Conservation (phyloP, 2,888 invertebrate species). For the Trilocha varians region DNA sequence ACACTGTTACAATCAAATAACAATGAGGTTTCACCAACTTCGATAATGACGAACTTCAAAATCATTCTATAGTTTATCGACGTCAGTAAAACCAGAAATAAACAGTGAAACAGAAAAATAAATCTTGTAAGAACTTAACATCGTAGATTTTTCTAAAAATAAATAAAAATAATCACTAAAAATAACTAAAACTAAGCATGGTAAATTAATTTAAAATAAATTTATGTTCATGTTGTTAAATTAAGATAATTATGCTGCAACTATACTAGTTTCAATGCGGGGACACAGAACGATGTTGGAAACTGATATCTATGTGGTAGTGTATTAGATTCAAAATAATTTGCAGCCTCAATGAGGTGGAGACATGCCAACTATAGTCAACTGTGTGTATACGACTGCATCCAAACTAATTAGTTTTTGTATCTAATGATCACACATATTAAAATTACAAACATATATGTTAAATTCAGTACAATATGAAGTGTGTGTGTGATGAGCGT, state of each 20-base stretch:
- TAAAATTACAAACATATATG: slow-evolving; percentile 6
- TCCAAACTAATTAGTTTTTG: neutral
- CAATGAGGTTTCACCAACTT: neutral
- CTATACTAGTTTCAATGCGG: no score
- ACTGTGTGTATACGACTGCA: neutral
- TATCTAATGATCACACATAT: neutral
- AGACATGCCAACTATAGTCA: neutral
- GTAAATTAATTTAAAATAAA: no score
- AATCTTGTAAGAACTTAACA: neutral
- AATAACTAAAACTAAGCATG: neutral
- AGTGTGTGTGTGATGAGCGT: slow-evolving; percentile 12
- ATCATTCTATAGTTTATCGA: neutral
- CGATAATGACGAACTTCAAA: neutral
- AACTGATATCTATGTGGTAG: neutral
- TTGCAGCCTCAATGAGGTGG: neutral
- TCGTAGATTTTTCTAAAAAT: no score
- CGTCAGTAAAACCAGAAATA: neutral
- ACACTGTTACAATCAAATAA: neutral
- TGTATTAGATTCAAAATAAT: neutral
- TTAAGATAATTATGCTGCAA: no score
- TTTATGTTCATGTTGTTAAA: no score
- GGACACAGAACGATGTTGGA: no score
- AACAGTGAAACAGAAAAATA: neutral
- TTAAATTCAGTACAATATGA: slow-evolving; percentile 18
- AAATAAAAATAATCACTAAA: neutral